A percentile compares a stretch with the other conserved stretches of the same genome.
Evolutionary conservation across 2,113 vertebrate genomes (phyloP).

Genomic region (Colossoma macropomum): DNA sequence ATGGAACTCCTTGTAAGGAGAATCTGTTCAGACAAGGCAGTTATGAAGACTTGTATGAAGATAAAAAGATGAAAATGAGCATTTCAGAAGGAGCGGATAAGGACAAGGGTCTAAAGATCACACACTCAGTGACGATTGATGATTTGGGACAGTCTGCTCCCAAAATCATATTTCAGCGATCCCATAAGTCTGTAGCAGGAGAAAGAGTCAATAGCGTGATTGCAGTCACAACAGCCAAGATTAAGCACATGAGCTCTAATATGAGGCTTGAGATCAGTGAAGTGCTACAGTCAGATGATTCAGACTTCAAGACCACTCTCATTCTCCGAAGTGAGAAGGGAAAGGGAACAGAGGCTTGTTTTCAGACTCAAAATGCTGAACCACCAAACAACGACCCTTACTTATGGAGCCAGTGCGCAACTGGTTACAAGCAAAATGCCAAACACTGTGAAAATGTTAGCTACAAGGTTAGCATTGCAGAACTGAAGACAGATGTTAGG

Average conservation of each 20-base stretch:
- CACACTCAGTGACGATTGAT: constrained; percentile 74
- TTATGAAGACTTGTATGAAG: constrained; percentile 63
- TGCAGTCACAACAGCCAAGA: constrained; percentile 70
- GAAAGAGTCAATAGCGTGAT: constrained; percentile 43
- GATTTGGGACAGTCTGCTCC: constrained; percentile 63
- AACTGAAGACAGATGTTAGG: constrained; percentile 45
- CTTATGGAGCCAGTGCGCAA: constrained; percentile 30
- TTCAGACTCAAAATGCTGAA: constrained; percentile 24
- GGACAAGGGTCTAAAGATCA: constrained; percentile 64
- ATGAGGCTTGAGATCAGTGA: constrained; percentile 81
- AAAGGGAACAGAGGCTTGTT: constrained; percentile 50
- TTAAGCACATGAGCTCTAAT: constrained; percentile 69
- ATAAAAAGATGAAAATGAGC: constrained; percentile 59
- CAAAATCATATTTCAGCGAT: constrained; percentile 70
- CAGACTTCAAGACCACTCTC: constrained; percentile 61
- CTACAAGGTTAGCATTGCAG: constrained; percentile 69
- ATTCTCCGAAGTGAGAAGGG: constrained; percentile 62
- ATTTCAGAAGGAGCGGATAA: constrained; percentile 48
- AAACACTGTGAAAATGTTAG: constrained; percentile 51
- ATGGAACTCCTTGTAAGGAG: constrained; percentile 53
- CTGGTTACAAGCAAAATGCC: constrained; percentile 11
- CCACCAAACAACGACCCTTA: constrained; percentile 44
- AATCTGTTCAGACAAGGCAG: constrained; percentile 60
- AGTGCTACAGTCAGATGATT: constrained; percentile 40
- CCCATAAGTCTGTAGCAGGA: constrained; percentile 52